Base-by-base conservation (phyloP, 2,888 invertebrate genomes). In the Epistrophe grossulariae region DNA sequence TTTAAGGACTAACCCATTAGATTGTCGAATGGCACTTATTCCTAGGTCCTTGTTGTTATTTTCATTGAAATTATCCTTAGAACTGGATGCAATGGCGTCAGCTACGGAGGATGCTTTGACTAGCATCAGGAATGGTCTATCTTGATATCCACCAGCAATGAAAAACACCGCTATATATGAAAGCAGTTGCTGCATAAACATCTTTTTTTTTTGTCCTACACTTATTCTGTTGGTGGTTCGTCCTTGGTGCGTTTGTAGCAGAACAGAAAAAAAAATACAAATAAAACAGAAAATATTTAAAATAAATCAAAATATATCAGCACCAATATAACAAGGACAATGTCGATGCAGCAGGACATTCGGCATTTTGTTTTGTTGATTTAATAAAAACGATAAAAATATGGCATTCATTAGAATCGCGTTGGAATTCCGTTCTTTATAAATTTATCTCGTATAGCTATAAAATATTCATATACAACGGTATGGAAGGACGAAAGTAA, bases 1-100 rank as follows among this genome's bases (percentile, higher is more conserved):
- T 83, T 74, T 83, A 83, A 83, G 83, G 72, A 87, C 87, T 87
- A 82, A 87, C 87, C 87, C 87, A 87, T 87, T 87, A 87, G 87
- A 68, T 68, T 83, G 74, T 72, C 83, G 83, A 76, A 76, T 60
- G 76, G 79, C 79, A 79, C 59, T 83, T 76, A 79, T 72, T 76
- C 59, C 83, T 72, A 48, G 71, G 35, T 87, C 87, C 79, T 76
- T 79, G 83, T 55, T 79, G 57, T 71, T 74, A 82, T 81, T 82
- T 70, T 81, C 78, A 70, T 81, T 62, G 73, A 74, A 82, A 82
- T 85, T 81, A 85, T 85, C 82, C 82, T 82, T 85, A n/a, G 72
- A 60, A 60, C 43, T 50, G 17, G 76, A 74, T 40, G 71, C 48
- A 11, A 9, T 17, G 64, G 3, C 40, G 28, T 24, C 4, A 11